These are phyloP conservation scores for Eupithecia insigniata DNA, from an alignment of 2,888 invertebrate species.

Conservation along the genomic window DNA sequence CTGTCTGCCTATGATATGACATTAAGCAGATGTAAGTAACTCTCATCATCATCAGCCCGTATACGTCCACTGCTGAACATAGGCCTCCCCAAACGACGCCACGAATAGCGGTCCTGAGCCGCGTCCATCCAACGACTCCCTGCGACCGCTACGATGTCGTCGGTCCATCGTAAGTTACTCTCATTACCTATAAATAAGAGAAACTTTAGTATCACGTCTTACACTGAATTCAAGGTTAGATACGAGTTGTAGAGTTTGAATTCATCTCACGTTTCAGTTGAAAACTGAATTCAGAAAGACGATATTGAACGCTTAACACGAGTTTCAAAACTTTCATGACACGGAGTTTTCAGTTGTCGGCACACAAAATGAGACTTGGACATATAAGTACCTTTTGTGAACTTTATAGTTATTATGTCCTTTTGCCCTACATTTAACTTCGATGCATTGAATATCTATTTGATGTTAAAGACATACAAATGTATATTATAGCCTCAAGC, in stretches of 20 bases:
- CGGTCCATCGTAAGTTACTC: too few species aligned
- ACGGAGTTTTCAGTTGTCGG: slow-evolving; percentile 1
- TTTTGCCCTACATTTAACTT: not conserved
- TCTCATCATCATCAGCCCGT: too few species aligned
- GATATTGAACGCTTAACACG: not conserved
- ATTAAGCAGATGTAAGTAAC: too few species aligned
- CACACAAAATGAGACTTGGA: not conserved
- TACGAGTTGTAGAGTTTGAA: slow-evolving; percentile 15
- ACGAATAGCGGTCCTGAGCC: too few species aligned
- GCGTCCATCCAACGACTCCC: too few species aligned
- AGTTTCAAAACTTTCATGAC: slow-evolving; percentile 7
- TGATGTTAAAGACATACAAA: too few species aligned
- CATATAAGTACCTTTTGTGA: not conserved
- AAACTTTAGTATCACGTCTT: slow-evolving; percentile 16
- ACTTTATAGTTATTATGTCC: not conserved
- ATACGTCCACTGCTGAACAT: too few species aligned
- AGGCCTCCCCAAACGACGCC: too few species aligned
- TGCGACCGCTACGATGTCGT: too few species aligned
- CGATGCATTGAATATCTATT: not conserved
- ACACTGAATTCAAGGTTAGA: slow-evolving; percentile 19
- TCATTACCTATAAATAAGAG: not conserved
- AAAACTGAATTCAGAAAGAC: slow-evolving; percentile 14
- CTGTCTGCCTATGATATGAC: too few species aligned
- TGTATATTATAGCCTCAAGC: too few species aligned
- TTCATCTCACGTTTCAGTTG: slow-evolving; percentile 23